Evolutionary conservation across 2,797 vertebrate genomes (phyloP).

Genomic region (Philypnodon macrostomus): DNA sequence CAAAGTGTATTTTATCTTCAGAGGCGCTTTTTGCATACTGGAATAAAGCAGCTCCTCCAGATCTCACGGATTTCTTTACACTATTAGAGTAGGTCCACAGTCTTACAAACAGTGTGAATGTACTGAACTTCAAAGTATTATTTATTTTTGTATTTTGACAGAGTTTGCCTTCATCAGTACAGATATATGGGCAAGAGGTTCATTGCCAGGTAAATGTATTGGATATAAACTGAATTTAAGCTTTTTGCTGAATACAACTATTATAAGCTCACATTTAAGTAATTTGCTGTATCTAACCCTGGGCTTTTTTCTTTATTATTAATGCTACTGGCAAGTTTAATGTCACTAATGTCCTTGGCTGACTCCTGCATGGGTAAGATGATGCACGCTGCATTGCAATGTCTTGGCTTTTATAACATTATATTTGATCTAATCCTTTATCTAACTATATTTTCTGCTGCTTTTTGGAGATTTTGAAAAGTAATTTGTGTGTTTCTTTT

Average conservation of each 20-base stretch:
- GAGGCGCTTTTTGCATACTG: conserved; percentile 95
- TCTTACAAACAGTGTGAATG: not conserved
- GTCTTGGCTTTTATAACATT: conserved; percentile 1
- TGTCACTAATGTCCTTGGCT: conserved; percentile 53
- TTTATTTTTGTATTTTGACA: conserved; percentile 62
- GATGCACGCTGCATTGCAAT: conserved; percentile 25
- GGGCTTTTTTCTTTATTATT: conserved; percentile 63
- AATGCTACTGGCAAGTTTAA: conserved; percentile 67
- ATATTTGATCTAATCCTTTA: not conserved
- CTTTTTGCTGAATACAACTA: conserved; percentile 12
- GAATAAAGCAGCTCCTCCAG: conserved; percentile 91
- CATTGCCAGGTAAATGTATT: conserved; percentile 87
- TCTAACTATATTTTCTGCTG: not conserved
- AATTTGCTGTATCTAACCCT: conserved; percentile 75
- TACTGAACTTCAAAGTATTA: not conserved
- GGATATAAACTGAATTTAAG: not conserved
- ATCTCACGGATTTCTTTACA: conserved; percentile 96
- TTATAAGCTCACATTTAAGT: conserved; percentile 10
- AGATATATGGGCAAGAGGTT: conserved; percentile 97
- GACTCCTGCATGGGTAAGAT: conserved; percentile 72
- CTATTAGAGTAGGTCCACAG: conserved; percentile 87
- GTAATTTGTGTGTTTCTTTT: conserved; percentile 57
- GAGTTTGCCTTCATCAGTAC: conserved; percentile 96
- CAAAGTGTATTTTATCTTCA: conserved; percentile 50
- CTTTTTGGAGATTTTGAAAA: not conserved